Evolutionary conservation across 2,797 vertebrate species (phyloP).

Genomic region (Manis crassicaudata): DNA sequence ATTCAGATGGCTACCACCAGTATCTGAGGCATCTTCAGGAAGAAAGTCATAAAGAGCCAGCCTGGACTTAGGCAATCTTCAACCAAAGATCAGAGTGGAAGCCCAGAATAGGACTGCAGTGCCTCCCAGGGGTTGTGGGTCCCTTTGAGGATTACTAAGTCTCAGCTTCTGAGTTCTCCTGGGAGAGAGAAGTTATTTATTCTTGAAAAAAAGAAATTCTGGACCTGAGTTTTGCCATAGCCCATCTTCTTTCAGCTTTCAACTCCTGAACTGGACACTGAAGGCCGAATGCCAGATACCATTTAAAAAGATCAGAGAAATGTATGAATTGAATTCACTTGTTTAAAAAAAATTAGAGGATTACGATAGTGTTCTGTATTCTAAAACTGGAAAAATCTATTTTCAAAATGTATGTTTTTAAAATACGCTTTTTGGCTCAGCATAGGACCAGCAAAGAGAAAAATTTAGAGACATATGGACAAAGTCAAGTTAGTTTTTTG

Average conservation of each 20-base stretch:
- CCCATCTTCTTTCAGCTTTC: background rate
- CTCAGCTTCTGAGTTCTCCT: background rate
- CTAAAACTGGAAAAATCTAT: constrained; percentile 14
- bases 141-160: background rate
- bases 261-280: constrained; percentile 13
- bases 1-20: constrained; percentile 26
- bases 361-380: background rate
- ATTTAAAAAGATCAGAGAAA: background rate
- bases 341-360: background rate
- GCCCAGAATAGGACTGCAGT: background rate
- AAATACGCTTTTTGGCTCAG: background rate
- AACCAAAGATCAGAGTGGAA: background rate
- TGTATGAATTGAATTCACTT: background rate
- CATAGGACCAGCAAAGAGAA: background rate
- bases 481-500: constrained; percentile 36
- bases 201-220: background rate
- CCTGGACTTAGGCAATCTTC: background rate
- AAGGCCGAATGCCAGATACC: background rate
- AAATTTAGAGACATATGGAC: background rate
- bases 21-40: constrained; percentile 29
- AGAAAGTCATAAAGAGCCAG: background rate
- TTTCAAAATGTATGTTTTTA: constrained; percentile 26
- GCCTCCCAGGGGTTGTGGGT: background rate
- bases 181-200: background rate
- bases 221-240: background rate